Percentiles rank a stretch among this genome's conserved stretches.
These are phyloP conservation scores for Botia kubotai DNA, from an alignment of 2,797 vertebrate species.

Conservation along the genomic window DNA sequence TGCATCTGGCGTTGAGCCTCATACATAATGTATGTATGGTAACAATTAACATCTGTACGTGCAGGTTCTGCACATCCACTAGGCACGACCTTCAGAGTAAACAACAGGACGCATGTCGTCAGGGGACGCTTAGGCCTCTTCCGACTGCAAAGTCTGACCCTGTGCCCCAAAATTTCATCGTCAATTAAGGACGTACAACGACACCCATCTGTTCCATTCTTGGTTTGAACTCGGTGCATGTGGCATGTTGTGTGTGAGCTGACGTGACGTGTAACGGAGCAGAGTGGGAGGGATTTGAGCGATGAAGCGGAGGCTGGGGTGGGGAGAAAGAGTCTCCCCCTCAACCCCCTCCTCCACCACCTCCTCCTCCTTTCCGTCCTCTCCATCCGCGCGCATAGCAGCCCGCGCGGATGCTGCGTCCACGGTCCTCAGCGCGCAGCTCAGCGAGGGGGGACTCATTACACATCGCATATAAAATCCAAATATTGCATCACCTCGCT, in stretches of 20 bases:
- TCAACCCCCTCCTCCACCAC: slow-evolving; percentile 7
- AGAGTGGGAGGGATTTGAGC: slow-evolving; percentile 60
- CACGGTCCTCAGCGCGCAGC: slow-evolving; percentile 74
- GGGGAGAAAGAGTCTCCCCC: slow-evolving; percentile 27
- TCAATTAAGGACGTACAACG: background rate
- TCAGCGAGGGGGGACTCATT: slow-evolving; percentile 63
- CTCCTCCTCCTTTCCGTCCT: slow-evolving; percentile 47
- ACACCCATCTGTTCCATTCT: background rate
- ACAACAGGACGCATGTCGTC: background rate
- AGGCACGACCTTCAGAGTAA: background rate
- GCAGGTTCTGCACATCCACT: background rate
- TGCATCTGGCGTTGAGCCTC: background rate
- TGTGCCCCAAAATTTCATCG: background rate
- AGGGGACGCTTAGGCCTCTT: background rate
- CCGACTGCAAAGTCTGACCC: background rate
- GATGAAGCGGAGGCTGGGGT: slow-evolving; percentile 43
- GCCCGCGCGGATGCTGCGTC: slow-evolving; percentile 78
- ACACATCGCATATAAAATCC: slow-evolving; percentile 63
- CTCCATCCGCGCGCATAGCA: slow-evolving; percentile 60
- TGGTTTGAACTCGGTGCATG: slow-evolving; percentile 29
- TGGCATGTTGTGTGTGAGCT: slow-evolving; percentile 51
- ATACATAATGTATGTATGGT: background rate
- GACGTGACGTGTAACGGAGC: slow-evolving; percentile 60
- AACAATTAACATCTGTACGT: background rate
- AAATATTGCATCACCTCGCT: slow-evolving; percentile 55